These are phyloP conservation scores for Nylanderia fulva DNA, from an alignment of 1,140 invertebrate species.

Conservation along the genomic window DNA sequence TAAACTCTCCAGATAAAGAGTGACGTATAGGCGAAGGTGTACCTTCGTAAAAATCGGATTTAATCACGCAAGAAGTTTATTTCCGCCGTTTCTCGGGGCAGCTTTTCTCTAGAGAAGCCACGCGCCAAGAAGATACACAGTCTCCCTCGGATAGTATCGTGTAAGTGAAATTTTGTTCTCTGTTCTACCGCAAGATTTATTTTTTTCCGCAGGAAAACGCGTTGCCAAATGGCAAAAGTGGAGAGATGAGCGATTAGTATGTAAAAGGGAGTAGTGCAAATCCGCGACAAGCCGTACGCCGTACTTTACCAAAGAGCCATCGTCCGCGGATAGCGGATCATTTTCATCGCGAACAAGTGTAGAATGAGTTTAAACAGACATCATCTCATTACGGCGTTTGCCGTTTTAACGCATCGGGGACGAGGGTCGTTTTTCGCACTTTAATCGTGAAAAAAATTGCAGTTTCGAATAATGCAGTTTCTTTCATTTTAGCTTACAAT, in stretches of 20 bases:
- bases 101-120: not conserved
- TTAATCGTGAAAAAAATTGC: not conserved
- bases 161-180: not conserved
- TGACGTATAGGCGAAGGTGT: constrained; percentile 20
- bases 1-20: constrained; percentile 12
- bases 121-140: not conserved
- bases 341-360: constrained; percentile 12
- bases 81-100: not conserved
- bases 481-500: not conserved
- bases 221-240: constrained; percentile 36
- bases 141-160: not conserved
- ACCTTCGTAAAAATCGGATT: constrained; percentile 30
- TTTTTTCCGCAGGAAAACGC: constrained; percentile 34
- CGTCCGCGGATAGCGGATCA: not conserved
- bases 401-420: constrained; percentile 20
- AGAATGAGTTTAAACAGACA: constrained; percentile 18
- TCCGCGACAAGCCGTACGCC: constrained; percentile 32
- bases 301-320: not conserved
- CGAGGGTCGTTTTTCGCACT: not conserved
- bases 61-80: constrained; percentile 42
- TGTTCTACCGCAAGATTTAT: constrained; percentile 14
- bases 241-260: constrained; percentile 32
- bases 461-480: too few relatives aligned
- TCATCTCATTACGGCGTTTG: not conserved
- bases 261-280: constrained; percentile 34